Conservation (phyloP, 2,888 invertebrate species). For the Hetaerina titia region DNA sequence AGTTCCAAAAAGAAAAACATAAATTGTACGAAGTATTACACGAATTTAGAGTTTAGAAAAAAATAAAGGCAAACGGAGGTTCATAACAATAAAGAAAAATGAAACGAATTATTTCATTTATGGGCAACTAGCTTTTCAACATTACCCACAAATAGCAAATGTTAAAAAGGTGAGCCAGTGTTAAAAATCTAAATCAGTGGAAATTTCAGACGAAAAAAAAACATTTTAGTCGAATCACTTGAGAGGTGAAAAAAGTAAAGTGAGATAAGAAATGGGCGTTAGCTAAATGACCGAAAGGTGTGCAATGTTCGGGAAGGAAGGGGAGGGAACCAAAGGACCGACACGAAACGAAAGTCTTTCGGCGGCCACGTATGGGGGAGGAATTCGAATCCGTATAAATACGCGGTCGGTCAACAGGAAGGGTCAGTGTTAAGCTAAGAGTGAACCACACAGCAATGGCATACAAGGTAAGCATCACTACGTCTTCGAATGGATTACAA, state of each 20-base stretch:
- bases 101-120: too few relatives aligned
- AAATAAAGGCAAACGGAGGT: too few relatives aligned
- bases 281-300: background rate
- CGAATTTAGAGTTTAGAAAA: too few relatives aligned
- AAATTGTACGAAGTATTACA: too few relatives aligned
- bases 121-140: too few relatives aligned
- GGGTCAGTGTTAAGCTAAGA: conserved; percentile 36
- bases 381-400: conserved; percentile 37
- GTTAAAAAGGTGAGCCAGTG: too few relatives aligned
- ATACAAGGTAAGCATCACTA: conserved; percentile 49
- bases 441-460: conserved; percentile 50
- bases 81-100: too few relatives aligned
- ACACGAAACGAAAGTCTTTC: background rate
- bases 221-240: background rate
- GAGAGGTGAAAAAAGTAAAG: background rate
- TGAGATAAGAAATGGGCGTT: background rate
- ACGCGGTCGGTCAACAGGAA: conserved; percentile 18
- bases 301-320: background rate
- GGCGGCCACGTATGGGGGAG: background rate
- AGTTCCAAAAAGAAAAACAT: too few relatives aligned
- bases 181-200: too few relatives aligned
- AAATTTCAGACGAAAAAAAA: background rate
- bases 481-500: background rate
- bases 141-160: too few relatives aligned
- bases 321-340: background rate